Conservation (phyloP, 2,888 invertebrate genomes). For the Micropterix aruncella region DNA sequence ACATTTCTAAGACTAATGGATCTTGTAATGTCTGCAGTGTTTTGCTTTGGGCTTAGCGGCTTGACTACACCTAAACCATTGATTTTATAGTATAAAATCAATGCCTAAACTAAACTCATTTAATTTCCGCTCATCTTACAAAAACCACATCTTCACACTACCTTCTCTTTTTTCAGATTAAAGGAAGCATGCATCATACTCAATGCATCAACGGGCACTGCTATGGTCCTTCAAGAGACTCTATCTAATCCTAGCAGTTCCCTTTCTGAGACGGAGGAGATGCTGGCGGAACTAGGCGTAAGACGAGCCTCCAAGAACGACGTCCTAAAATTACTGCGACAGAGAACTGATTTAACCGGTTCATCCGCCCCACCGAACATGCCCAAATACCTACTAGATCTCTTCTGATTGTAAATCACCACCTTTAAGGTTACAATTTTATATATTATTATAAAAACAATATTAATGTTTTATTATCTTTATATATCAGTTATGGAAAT, state of each 20-base stretch:
- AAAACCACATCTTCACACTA: too few species aligned
- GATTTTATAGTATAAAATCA: too few species aligned
- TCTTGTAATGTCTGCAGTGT: too few species aligned
- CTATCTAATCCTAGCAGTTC: conserved; percentile 25
- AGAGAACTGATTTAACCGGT: conserved; percentile 22
- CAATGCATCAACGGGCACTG: conserved; percentile 64
- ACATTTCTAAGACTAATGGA: too few species aligned
- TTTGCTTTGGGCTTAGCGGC: too few species aligned
- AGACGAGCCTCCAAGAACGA: conserved; percentile 16
- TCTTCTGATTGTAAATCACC: not conserved
- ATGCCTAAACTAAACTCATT: too few species aligned
- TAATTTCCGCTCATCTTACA: too few species aligned
- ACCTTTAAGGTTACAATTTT: too few species aligned
- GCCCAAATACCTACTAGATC: not conserved
- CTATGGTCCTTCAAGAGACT: conserved; percentile 55
- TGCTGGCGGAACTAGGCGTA: conserved; percentile 9
- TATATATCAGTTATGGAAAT: too few species aligned
- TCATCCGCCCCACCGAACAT: not conserved
- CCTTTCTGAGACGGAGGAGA: conserved; percentile 13
- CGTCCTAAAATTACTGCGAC: conserved; percentile 24
- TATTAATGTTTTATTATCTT: too few species aligned
- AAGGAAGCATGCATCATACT: conserved; percentile 62
- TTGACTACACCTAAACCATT: too few species aligned
- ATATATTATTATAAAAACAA: too few species aligned
- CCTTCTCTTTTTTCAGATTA: conserved; percentile 39